Evolutionary conservation across 2,113 vertebrate genomes (phyloP).

Genomic region (Osmerus eperlanus): DNA sequence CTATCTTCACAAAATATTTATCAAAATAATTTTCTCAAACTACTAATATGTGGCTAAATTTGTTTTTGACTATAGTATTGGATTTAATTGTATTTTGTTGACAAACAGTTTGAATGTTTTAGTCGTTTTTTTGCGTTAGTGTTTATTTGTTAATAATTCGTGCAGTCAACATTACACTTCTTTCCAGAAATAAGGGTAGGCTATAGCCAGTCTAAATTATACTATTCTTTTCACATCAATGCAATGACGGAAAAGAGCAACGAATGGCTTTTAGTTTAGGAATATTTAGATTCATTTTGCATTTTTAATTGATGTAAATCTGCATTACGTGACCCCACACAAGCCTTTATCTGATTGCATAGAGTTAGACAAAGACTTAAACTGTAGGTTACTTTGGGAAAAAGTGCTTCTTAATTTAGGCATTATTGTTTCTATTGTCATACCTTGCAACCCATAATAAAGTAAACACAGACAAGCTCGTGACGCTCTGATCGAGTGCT

Average conservation of each 20-base stretch:
- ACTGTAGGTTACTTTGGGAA: no score
- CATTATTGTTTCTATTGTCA: constrained; percentile 66
- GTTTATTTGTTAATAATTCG: constrained; percentile 16
- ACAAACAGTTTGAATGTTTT: constrained; percentile 6
- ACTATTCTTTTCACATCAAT: constrained; percentile 7
- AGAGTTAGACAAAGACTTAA: no score
- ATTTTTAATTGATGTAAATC: no score
- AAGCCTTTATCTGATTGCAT: no score
- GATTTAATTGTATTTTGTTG: constrained; percentile 18
- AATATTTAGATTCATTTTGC: no score
- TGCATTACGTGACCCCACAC: no score
- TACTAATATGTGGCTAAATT: not conserved
- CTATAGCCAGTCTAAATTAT: not conserved
- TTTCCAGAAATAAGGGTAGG: no score
- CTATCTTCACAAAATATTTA: no score
- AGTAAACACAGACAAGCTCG: constrained; percentile 21
- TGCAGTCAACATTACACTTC: not conserved
- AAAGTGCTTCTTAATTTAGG: no score
- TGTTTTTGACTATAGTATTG: not conserved
- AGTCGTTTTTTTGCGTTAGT: constrained; percentile 20
- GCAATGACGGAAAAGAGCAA: not conserved
- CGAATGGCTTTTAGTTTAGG: constrained; percentile 2
- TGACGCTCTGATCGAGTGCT: not conserved
- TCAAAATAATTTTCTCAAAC: not conserved
- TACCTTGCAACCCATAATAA: constrained; percentile 76